Percentiles rank a stretch among this genome's conserved stretches.
These are phyloP conservation scores for Nylanderia fulva DNA, from an alignment of 1,140 invertebrate species.

Conservation along the genomic window DNA sequence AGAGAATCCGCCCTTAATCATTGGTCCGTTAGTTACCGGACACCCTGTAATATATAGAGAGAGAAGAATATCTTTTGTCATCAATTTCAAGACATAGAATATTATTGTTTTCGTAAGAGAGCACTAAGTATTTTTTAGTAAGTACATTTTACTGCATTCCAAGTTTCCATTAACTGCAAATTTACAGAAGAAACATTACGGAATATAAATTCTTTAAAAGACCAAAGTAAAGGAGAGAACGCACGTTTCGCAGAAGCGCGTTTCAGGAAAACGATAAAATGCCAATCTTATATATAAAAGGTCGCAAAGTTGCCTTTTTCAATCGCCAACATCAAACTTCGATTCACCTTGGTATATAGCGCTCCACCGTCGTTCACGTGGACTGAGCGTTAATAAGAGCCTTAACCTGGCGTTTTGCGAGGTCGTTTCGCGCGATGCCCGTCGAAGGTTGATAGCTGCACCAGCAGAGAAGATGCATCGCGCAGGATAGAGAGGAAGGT, in stretches of 20 bases:
- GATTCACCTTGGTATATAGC: conserved; percentile 16
- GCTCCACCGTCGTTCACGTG: not conserved
- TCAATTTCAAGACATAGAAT: not conserved
- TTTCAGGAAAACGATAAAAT: conserved; percentile 17
- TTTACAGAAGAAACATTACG: not conserved
- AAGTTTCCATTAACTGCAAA: not conserved
- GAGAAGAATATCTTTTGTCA: not conserved
- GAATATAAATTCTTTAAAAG: not conserved
- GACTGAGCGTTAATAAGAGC: conserved; percentile 41
- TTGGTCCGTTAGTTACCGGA: too few relatives aligned
- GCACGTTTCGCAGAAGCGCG: not conserved
- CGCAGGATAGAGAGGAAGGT: conserved; percentile 46
- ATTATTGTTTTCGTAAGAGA: not conserved
- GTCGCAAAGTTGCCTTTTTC: not conserved
- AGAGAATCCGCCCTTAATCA: too few relatives aligned
- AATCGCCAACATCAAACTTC: conserved; percentile 28
- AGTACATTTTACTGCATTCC: not conserved
- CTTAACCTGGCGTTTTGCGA: conserved; percentile 1
- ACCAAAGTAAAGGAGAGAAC: not conserved
- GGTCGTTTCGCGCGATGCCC: conserved; percentile 15
- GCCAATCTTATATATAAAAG: conserved; percentile 1
- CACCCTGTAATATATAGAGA: too few relatives aligned
- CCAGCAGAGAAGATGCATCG: conserved; percentile 38
- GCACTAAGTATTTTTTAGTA: not conserved
- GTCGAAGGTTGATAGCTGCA: conserved; percentile 49